Conservation (phyloP, 1,140 invertebrate species). For the Physella acuta region DNA sequence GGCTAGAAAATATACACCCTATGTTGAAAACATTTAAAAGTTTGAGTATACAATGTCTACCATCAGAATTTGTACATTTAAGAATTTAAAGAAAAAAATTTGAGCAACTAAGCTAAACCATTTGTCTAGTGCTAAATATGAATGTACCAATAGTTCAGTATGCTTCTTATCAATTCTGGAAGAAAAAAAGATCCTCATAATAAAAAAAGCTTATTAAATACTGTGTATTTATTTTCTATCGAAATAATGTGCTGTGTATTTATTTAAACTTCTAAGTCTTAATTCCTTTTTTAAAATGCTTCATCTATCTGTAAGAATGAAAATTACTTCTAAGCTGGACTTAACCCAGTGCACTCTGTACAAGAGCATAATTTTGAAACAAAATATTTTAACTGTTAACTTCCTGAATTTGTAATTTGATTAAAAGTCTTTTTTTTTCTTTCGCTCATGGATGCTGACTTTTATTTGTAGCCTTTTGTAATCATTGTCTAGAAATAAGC, state of each 20-base stretch:
- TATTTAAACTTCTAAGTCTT: background rate
- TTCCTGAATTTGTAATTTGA: background rate
- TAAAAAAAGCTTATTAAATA: conserved; percentile 6
- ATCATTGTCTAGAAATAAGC: no score
- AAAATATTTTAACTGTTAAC: background rate
- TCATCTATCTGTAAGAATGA: background rate
- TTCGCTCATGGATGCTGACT: background rate
- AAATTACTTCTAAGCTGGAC: background rate
- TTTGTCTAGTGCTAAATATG: background rate
- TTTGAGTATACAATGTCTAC: background rate
- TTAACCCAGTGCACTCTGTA: background rate
- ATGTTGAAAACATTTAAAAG: background rate
- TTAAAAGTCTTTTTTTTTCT: background rate
- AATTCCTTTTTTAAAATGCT: background rate
- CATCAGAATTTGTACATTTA: background rate
- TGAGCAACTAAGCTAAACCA: background rate
- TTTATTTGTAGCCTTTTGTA: background rate
- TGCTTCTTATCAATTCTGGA: background rate
- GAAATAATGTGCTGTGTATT: background rate
- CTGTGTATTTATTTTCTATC: background rate
- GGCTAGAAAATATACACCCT: conserved; percentile 7
- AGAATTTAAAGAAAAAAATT: background rate
- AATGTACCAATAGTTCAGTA: conserved; percentile 5
- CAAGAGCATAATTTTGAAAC: background rate
- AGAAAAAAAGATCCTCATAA: background rate